phyloP scores from a whole-genome alignment of 2,888 invertebrate species.

The Lochmaea crataegi region DNA sequence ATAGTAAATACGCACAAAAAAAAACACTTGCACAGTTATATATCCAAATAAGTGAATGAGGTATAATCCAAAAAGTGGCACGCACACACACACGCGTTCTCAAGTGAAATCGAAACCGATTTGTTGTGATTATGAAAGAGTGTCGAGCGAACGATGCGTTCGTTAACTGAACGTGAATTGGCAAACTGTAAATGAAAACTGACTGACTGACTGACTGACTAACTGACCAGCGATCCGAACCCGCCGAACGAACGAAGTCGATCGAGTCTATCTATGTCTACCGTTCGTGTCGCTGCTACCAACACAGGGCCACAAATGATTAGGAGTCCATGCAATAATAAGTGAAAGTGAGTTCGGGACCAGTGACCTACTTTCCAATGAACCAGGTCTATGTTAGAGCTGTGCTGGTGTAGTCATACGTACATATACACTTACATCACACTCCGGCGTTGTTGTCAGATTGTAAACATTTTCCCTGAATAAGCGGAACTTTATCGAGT shows the following conservation, averaged over 20 bases:
- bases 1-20: conserved; percentile 37
- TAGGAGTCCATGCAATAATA: conserved; percentile 86
- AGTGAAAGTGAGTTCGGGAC: conserved; percentile 84
- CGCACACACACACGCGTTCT: conserved; percentile 32
- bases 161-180: conserved; percentile 42
- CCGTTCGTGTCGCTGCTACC: conserved; percentile 56
- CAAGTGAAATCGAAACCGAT: conserved; percentile 26
- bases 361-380: conserved; percentile 89
- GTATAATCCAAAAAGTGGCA: conserved; percentile 31
- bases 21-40: conserved; percentile 27
- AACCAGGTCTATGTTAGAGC: conserved; percentile 92
- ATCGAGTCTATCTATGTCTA: conserved; percentile 31
- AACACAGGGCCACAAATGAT: conserved; percentile 76
- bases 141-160: conserved; percentile 39
- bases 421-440: conserved; percentile 58
- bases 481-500: background rate
- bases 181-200: conserved; percentile 27
- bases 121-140: conserved; percentile 17
- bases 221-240: conserved; percentile 27
- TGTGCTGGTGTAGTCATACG: conserved; percentile 62
- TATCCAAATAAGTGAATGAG: conserved; percentile 23
- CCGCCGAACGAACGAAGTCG: conserved; percentile 42
- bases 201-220: conserved; percentile 7
- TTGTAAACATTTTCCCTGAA: background rate
- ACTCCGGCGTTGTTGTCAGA: conserved; percentile 15